These are phyloP conservation scores for Phrixothrix hirtus DNA, from an alignment of 2,888 invertebrate species.

Conservation along the genomic window DNA sequence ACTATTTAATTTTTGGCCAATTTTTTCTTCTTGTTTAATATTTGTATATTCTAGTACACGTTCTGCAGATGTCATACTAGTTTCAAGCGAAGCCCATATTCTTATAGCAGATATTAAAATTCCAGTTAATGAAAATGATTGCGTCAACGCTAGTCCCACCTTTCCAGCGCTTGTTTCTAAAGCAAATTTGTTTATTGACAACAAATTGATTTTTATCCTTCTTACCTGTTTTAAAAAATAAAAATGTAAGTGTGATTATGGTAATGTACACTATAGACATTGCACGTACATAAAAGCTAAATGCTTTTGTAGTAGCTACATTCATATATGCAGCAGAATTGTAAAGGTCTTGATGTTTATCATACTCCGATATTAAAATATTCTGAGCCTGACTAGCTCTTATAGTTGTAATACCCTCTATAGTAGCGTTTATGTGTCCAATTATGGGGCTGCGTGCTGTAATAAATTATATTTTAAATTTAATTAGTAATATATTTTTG, in stretches of 20 bases:
- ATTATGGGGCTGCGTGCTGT: conserved; percentile 79
- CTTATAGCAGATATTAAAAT: too few relatives aligned
- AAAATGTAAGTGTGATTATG: conserved; percentile 14
- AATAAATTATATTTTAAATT: conserved; percentile 20
- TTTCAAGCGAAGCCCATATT: too few relatives aligned
- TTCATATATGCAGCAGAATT: conserved; percentile 77
- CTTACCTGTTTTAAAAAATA: conserved; percentile 34
- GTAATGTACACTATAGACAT: conserved; percentile 42
- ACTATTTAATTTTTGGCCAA: too few relatives aligned
- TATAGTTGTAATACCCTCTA: conserved; percentile 77
- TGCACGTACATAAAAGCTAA: conserved; percentile 47
- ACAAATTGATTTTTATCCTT: too few relatives aligned
- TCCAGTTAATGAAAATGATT: too few relatives aligned
- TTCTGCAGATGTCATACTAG: too few relatives aligned
- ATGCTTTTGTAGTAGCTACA: conserved; percentile 57
- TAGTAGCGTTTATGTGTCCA: conserved; percentile 72
- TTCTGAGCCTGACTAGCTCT: conserved; percentile 70
- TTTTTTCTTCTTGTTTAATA: too few relatives aligned
- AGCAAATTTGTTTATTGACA: too few relatives aligned
- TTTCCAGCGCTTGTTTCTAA: too few relatives aligned
- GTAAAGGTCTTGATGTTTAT: conserved; percentile 65
- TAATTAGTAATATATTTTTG: too few relatives aligned
- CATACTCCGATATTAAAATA: conserved; percentile 66
- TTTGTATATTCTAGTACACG: too few relatives aligned
- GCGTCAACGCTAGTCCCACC: too few relatives aligned